Base-by-base conservation (phyloP, 2,113 vertebrate genomes). In the Poicephalus gulielmi region DNA sequence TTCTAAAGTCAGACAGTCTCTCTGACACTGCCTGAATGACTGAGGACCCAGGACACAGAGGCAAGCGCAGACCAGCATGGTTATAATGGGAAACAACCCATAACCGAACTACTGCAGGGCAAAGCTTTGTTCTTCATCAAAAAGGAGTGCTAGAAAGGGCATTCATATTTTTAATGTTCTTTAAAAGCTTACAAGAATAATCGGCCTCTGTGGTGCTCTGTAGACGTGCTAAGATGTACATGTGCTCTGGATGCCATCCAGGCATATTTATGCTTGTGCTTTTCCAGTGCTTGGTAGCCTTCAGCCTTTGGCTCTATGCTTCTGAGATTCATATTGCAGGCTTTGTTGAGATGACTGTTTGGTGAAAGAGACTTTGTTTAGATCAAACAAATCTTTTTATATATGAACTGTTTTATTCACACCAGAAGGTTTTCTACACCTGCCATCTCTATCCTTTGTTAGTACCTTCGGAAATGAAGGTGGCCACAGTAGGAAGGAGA, bases 41-140 rank as follows among this genome's bases (percentile, higher is more conserved):
- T 4, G 1, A 89, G 35, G 35, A 70, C 27, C 10, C 5, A 9
- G 66, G n/a, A 67, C 33, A n/a, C 17, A 19, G 60, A 49, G 31
- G 23, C 0, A 1, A 78, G 44, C 24, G 5, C 1, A 3, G 49
- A 23, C 3, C 63, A 35, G 46, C 18, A 37, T 1, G 1, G 31
- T 18, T 30, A 44, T 31, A 30, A n/a, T 15, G 52, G 68, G 52
- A 68, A 71, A 52, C 25, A 33, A 23, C 17, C 10, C 41, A 10
- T 5, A 30, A 28, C 30, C 3, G 9, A 81, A 37, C 37, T n/a
- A 35, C 19, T 53, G 46, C n/a, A 46, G 39, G 44, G 50, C 68
- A 86, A 70, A 68, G 27, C 17, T 20, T 39, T 74, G 8, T 25
- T 74, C 50, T 74, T 73, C 71, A 55, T n/a, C 69, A 74, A 39